Percentiles rank a stretch among this genome's conserved stretches.
These are phyloP conservation scores for Gastrophysa polygoni DNA, from an alignment of 2,888 invertebrate genomes.

Conservation along the genomic window DNA sequence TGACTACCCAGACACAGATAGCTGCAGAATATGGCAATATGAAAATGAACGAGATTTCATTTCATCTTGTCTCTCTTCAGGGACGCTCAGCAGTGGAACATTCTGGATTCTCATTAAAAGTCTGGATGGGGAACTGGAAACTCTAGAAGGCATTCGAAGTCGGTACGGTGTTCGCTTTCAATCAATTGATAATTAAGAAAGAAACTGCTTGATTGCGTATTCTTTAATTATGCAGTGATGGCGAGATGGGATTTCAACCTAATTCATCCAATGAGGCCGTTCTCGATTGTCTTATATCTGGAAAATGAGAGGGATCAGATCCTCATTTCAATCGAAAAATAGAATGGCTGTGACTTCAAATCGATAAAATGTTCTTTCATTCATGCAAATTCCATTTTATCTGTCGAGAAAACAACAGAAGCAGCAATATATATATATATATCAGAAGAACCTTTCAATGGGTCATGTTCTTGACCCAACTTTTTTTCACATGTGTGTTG, in stretches of 20 bases:
- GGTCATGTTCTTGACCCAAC: too few species aligned
- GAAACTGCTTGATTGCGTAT: conserved; percentile 12
- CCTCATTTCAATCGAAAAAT: too few species aligned
- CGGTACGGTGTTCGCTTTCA: conserved; percentile 5
- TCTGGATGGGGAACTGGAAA: background rate
- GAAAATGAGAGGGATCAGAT: too few species aligned
- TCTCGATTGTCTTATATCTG: background rate
- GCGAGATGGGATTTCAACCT: background rate
- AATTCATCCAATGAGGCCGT: background rate
- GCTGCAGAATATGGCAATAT: too few species aligned
- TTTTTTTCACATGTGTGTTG: too few species aligned
- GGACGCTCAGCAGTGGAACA: background rate
- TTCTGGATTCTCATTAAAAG: background rate
- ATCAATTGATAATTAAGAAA: conserved; percentile 18
- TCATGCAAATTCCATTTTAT: too few species aligned
- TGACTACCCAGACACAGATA: too few species aligned
- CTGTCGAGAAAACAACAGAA: too few species aligned
- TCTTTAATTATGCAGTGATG: background rate
- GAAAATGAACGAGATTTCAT: too few species aligned
- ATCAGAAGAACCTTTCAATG: too few species aligned
- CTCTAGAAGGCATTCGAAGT: background rate
- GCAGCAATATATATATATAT: too few species aligned
- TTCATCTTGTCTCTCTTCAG: background rate
- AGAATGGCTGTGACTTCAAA: background rate
- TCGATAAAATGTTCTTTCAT: too few species aligned